Evolutionary conservation across 1,140 invertebrate species (phyloP).

Genomic region (Cydia fagiglandana): DNA sequence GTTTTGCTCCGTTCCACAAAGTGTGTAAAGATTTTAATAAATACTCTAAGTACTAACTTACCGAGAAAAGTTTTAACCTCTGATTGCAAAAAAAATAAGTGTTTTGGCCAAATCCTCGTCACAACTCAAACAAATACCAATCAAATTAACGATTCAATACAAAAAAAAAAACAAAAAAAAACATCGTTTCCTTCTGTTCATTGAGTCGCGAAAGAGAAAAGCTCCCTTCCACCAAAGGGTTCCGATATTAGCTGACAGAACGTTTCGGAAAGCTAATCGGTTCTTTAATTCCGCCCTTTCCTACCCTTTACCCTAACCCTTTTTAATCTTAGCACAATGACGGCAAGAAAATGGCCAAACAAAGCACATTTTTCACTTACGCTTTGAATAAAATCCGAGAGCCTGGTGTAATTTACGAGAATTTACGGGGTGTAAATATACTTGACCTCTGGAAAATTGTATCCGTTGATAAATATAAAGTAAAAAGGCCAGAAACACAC

Average conservation of each 20-base stretch:
- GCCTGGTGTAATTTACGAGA: neutral
- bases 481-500: neutral
- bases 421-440: neutral
- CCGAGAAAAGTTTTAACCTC: too few species aligned
- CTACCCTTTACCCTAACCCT: slow-evolving; percentile 5
- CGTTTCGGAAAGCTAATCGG: slow-evolving; percentile 22
- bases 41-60: too few species aligned
- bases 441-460: neutral
- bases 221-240: neutral
- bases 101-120: too few species aligned
- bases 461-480: too few species aligned
- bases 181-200: neutral
- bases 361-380: slow-evolving; percentile 29
- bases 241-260: slow-evolving; percentile 3
- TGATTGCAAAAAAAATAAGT: too few species aligned
- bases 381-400: neutral
- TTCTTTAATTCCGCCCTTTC: slow-evolving; percentile 19
- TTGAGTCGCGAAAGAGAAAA: neutral
- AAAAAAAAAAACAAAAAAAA: neutral
- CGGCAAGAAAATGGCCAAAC: slow-evolving; percentile 31
- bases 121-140: neutral
- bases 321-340: slow-evolving; percentile 28
- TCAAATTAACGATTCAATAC: neutral
- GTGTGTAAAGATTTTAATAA: too few species aligned
- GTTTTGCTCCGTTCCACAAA: too few species aligned